Percentiles rank a stretch among this genome's conserved stretches.
phyloP scores from a whole-genome alignment of 2,113 vertebrate genomes.

The Diglossa brunneiventris region DNA sequence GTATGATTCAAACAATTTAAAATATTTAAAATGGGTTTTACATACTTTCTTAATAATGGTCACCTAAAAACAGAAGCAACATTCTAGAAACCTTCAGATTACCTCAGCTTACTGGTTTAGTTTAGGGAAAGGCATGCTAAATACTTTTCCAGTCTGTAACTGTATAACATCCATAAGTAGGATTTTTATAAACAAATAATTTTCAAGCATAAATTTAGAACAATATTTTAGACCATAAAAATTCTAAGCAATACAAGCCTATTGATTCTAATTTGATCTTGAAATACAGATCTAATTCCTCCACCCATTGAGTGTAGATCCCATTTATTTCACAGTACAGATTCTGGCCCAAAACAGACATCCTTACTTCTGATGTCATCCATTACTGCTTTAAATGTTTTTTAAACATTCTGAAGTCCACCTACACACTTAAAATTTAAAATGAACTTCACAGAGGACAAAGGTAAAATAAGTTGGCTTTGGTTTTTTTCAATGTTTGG shows the following conservation, averaged over 20 bases:
- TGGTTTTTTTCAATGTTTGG: accelerated
- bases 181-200: background rate
- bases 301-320: background rate
- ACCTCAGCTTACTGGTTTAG: background rate
- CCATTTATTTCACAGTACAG: background rate
- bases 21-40: conserved; percentile 6
- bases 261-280: background rate
- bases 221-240: background rate
- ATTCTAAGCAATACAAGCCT: background rate
- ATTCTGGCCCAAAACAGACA: background rate
- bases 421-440: background rate
- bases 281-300: background rate
- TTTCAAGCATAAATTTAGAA: background rate
- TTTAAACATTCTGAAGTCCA: background rate
- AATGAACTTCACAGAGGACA: background rate
- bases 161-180: background rate
- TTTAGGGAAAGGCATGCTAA: background rate
- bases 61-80: background rate
- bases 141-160: background rate
- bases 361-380: background rate
- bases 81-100: background rate
- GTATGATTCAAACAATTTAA: background rate
- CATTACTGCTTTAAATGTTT: background rate
- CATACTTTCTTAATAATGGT: background rate
- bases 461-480: background rate